phyloP scores from a whole-genome alignment of 2,113 vertebrate species.

The Natator depressus region DNA sequence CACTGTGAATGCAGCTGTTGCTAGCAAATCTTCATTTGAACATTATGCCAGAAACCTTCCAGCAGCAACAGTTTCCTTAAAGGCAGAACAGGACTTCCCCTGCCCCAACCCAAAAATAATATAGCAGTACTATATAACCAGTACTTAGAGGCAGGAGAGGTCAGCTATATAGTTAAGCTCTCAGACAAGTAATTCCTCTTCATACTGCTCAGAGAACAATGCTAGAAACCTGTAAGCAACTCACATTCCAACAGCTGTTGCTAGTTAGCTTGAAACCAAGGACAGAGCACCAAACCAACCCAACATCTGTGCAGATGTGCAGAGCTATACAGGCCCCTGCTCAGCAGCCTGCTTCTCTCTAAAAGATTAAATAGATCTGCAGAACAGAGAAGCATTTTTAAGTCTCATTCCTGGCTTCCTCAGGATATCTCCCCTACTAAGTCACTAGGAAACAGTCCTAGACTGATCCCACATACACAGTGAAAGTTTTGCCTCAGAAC shows the following conservation, averaged over 20 bases:
- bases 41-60: too few species aligned
- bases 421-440: background rate
- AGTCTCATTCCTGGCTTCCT: background rate
- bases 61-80: too few species aligned
- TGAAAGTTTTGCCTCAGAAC: background rate
- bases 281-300: background rate
- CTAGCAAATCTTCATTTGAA: rapidly evolving
- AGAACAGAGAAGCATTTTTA: background rate
- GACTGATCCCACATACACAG: background rate
- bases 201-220: background rate
- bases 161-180: background rate
- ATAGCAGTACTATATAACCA: background rate
- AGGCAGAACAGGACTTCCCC: background rate
- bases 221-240: background rate
- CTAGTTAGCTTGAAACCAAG: background rate
- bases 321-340: background rate
- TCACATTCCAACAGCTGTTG: background rate
- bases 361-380: background rate
- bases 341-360: background rate
- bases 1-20: rapidly evolving
- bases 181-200: background rate
- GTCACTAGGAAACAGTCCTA: background rate
- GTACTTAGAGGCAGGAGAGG: background rate
- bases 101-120: rapidly evolving
- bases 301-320: background rate